These are phyloP conservation scores for Odontamblyopus lacepedii DNA, from an alignment of 2,797 vertebrate species.

Conservation along the genomic window DNA sequence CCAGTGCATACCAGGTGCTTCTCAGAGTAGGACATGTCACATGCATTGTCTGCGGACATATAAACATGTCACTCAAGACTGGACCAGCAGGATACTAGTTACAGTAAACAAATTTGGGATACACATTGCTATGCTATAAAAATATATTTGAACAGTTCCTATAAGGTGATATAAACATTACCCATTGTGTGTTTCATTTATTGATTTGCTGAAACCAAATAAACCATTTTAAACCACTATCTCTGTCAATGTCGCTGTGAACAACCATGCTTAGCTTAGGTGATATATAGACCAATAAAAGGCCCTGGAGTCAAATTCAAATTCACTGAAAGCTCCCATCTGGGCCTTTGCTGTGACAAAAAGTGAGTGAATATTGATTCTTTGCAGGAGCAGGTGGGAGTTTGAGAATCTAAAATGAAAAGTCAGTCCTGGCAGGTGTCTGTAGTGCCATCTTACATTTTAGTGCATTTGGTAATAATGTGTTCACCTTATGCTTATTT, in stretches of 20 bases:
- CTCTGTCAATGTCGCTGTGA: no score
- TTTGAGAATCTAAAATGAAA: no score
- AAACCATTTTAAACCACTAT: neutral
- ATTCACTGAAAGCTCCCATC: no score
- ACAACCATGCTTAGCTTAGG: no score
- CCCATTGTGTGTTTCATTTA: neutral
- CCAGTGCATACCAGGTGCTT: slow-evolving; percentile 23
- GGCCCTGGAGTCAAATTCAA: no score
- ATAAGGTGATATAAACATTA: neutral
- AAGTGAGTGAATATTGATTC: neutral
- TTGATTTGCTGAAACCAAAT: neutral
- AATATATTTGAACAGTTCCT: neutral
- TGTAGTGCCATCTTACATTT: no score
- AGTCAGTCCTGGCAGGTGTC: no score
- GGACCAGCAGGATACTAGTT: neutral
- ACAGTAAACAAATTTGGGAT: neutral
- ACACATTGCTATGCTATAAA: neutral
- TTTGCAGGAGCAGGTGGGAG: neutral
- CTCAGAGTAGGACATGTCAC: slow-evolving; percentile 22
- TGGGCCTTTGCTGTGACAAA: neutral
- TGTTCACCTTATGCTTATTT: no score
- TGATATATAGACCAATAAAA: no score
- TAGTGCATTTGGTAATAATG: no score
- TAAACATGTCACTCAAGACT: slow-evolving; percentile 56
- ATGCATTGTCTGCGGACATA: slow-evolving; percentile 11